Evolutionary conservation across 2,113 vertebrate species (phyloP).

Genomic region (Lepus timidus): DNA sequence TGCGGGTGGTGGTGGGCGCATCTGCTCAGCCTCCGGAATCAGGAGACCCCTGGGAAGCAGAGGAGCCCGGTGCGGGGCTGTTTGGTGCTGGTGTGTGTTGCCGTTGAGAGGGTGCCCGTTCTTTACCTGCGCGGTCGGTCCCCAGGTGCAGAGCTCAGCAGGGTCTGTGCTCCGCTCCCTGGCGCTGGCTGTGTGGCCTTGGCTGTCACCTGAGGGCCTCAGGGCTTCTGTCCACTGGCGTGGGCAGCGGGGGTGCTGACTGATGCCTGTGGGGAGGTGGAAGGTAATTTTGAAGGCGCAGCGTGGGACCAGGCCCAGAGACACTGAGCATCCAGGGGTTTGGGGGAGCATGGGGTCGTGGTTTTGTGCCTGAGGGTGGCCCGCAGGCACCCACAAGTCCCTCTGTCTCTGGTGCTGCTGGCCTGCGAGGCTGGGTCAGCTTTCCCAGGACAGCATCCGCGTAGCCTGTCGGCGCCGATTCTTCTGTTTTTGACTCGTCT

Average conservation of each 20-base stretch:
- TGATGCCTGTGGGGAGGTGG: background rate
- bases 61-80: background rate
- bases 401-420: fast-evolving
- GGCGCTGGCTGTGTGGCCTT: background rate
- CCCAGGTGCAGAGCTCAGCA: background rate
- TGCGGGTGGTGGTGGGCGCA: background rate
- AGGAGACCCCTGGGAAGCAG: background rate
- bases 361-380: background rate
- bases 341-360: background rate
- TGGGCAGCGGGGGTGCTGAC: background rate
- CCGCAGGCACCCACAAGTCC: background rate
- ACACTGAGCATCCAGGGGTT: fast-evolving
- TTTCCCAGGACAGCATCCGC: fast-evolving
- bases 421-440: too few relatives aligned
- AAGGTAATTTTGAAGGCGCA: fast-evolving
- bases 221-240: background rate
- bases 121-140: background rate
- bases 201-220: fast-evolving
- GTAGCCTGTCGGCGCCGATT: fast-evolving
- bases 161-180: background rate
- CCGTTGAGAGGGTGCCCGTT: background rate
- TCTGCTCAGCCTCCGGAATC: background rate
- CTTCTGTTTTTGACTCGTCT: background rate
- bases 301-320: background rate
- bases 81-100: background rate